phyloP scores from a whole-genome alignment of 2,797 vertebrate species.

The Fringilla coelebs region DNA sequence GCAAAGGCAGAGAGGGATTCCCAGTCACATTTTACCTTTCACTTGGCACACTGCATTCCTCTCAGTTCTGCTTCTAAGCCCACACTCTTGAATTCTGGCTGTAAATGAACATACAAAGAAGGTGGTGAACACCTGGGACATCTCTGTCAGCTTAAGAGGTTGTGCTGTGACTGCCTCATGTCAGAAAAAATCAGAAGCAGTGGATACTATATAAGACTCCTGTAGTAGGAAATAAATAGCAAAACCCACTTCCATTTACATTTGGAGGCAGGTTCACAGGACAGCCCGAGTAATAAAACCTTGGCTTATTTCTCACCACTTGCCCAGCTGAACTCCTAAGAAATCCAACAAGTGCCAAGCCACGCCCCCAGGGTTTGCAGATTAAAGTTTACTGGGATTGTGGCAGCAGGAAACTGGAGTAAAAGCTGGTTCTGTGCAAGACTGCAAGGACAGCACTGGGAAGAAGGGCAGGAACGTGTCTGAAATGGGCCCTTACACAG shows the following conservation, averaged over 20 bases:
- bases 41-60: neutral
- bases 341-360: neutral
- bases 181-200: neutral
- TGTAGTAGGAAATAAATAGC: neutral
- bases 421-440: neutral
- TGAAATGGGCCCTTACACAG: neutral
- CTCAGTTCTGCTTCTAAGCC: neutral
- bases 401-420: neutral
- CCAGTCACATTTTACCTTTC: neutral
- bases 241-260: neutral
- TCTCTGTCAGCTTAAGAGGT: neutral
- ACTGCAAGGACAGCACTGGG: neutral
- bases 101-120: neutral
- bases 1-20: constrained; percentile 3
- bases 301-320: neutral
- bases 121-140: neutral
- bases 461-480: rapidly evolving
- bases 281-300: neutral
- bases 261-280: neutral
- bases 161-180: neutral
- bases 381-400: neutral
- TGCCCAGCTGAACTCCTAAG: neutral
- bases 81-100: neutral
- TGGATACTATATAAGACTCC: neutral
- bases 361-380: neutral